These are phyloP conservation scores for Amphiura filiformis DNA, from an alignment of 35 echinoderm and acorn worm genomes.

Conservation along the genomic window DNA sequence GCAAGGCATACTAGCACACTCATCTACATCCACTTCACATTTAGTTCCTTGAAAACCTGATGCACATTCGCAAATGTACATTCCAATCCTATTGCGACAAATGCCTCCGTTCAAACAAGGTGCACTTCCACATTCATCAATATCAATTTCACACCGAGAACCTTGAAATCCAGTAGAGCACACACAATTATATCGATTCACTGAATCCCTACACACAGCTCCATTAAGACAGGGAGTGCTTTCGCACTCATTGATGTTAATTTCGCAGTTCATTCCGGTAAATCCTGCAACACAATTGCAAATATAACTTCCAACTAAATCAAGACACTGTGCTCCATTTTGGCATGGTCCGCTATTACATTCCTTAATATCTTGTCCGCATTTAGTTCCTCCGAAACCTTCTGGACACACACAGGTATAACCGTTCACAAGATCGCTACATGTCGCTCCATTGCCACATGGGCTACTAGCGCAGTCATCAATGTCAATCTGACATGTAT, in stretches of 20 bases:
- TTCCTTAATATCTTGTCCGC: slow-evolving; percentile 46
- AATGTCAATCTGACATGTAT: slow-evolving; percentile 25
- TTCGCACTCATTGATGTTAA: background rate
- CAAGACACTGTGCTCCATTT: slow-evolving; percentile 42
- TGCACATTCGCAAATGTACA: too few species aligned
- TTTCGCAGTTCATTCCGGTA: slow-evolving; percentile 49
- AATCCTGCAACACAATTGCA: slow-evolving; percentile 57
- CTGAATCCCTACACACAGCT: background rate
- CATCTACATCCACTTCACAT: slow-evolving; percentile 42
- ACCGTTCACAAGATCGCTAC: slow-evolving; percentile 2
- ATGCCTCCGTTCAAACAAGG: background rate
- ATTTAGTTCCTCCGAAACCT: background rate
- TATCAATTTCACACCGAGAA: background rate
- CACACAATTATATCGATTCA: background rate
- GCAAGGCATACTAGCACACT: slow-evolving; percentile 47
- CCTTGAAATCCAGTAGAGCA: slow-evolving; percentile 43
- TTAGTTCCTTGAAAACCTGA: background rate
- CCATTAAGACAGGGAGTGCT: background rate
- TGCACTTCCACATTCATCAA: background rate
- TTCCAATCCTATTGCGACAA: too few species aligned
- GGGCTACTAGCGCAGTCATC: slow-evolving; percentile 38
- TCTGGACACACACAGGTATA: slow-evolving; percentile 19
- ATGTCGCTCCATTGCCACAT: background rate
- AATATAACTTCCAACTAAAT: slow-evolving; percentile 25
- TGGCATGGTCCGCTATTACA: slow-evolving; percentile 46